These are phyloP conservation scores for Acanthurus leucopareius DNA, from an alignment of 2,797 vertebrate species.

Conservation along the genomic window DNA sequence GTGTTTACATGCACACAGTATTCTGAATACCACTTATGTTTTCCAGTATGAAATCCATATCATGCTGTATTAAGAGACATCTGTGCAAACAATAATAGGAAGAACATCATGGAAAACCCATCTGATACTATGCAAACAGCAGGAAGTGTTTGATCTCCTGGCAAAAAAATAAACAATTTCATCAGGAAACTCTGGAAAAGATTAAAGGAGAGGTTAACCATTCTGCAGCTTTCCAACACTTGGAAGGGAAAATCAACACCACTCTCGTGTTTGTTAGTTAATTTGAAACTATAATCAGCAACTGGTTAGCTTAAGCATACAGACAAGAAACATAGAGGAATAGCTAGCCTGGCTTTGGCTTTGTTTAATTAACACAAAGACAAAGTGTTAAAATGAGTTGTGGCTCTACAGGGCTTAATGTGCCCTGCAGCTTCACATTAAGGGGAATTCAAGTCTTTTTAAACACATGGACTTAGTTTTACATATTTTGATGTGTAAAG, in stretches of 20 bases:
- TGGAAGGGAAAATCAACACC: background rate
- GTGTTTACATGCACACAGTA: constrained; percentile 55
- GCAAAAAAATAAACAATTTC: background rate
- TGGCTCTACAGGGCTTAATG: background rate
- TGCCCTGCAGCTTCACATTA: background rate
- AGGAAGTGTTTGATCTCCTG: background rate
- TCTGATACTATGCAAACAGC: background rate
- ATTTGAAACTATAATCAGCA: background rate
- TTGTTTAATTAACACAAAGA: background rate
- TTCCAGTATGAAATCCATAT: background rate
- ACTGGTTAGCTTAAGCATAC: background rate
- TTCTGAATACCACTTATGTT: constrained; percentile 37
- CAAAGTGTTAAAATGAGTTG: background rate
- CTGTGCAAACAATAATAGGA: background rate
- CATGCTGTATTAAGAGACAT: background rate
- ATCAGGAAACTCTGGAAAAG: too few relatives aligned
- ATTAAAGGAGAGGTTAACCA: background rate
- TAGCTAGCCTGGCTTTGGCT: background rate
- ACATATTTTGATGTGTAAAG: too few relatives aligned
- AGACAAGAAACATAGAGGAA: background rate
- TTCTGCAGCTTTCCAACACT: background rate
- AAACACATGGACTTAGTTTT: too few relatives aligned
- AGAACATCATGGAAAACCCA: constrained; percentile 11
- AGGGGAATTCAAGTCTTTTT: too few relatives aligned
- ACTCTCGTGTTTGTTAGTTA: background rate